Conservation (phyloP, 2,797 vertebrate genomes). For the Rhyacichthys aspro region DNA sequence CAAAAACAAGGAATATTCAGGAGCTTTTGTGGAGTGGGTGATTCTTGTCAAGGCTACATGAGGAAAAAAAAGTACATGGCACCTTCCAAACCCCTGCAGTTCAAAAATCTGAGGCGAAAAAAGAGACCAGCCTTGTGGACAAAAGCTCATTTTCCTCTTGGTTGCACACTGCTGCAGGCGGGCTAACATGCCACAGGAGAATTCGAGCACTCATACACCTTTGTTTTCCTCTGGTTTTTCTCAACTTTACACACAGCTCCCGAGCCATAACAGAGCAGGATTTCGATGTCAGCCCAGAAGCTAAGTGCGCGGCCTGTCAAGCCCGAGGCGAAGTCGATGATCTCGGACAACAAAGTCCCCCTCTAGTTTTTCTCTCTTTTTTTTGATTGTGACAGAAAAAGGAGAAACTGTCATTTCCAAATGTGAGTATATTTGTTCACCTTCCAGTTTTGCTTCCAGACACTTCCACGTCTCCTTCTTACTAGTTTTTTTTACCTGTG, state of each 20-base stretch:
- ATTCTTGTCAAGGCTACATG: slow-evolving; percentile 57
- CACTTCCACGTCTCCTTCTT: slow-evolving; percentile 39
- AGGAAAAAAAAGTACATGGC: slow-evolving; percentile 57
- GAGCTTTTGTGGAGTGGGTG: slow-evolving; percentile 31
- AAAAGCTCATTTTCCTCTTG: slow-evolving; percentile 81
- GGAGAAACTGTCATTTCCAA: slow-evolving; percentile 55
- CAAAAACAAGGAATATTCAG: slow-evolving; percentile 23
- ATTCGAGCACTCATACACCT: slow-evolving; percentile 76
- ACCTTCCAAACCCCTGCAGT: slow-evolving; percentile 65
- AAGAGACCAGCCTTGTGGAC: slow-evolving; percentile 72
- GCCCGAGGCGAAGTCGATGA: slow-evolving; percentile 40
- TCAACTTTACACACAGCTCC: slow-evolving; percentile 72
- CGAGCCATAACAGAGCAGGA: slow-evolving; percentile 50
- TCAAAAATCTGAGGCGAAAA: slow-evolving; percentile 54
- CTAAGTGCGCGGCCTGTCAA: slow-evolving; percentile 48
- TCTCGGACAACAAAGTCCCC: slow-evolving; percentile 40
- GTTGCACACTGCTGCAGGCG: slow-evolving; percentile 77
- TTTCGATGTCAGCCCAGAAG: slow-evolving; percentile 61
- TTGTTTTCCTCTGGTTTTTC: slow-evolving; percentile 74
- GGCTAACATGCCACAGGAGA: slow-evolving; percentile 75
- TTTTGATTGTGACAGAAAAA: slow-evolving; percentile 43
- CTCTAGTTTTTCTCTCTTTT: not conserved
- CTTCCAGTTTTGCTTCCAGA: slow-evolving; percentile 48
- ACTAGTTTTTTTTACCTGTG: slow-evolving; percentile 32
- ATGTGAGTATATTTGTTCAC: slow-evolving; percentile 39